phyloP scores from a whole-genome alignment of 1,140 invertebrate species.

The Berghia stephanieae region DNA sequence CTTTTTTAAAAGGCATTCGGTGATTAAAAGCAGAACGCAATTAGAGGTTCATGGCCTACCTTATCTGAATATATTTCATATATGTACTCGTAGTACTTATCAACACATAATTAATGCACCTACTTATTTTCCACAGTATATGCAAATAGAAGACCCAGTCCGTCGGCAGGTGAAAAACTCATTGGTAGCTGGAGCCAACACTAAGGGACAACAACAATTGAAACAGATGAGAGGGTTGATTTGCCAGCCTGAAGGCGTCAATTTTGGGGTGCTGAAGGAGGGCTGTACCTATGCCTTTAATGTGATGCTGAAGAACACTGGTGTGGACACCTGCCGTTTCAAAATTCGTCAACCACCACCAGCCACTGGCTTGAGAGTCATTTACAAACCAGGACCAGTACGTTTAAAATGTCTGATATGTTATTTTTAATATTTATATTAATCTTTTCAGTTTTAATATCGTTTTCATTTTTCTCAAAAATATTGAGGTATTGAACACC shows the following conservation, averaged over 20 bases:
- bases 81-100: not conserved
- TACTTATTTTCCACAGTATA: constrained; percentile 48
- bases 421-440: not conserved
- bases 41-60: no score
- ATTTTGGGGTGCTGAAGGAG: constrained; percentile 64
- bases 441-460: not conserved
- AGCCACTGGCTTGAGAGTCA: constrained; percentile 60
- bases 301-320: constrained; percentile 62
- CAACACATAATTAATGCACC: not conserved
- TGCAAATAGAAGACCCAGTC: constrained; percentile 62
- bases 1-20: no score
- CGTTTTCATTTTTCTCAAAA: not conserved
- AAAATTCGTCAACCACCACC: constrained; percentile 65
- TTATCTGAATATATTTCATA: no score
- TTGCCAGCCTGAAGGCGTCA: constrained; percentile 59
- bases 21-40: no score
- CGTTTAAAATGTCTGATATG: constrained; percentile 35
- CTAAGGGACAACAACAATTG: constrained; percentile 48
- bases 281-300: constrained; percentile 60
- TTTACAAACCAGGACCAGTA: constrained; percentile 64
- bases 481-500: no score
- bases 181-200: constrained; percentile 51
- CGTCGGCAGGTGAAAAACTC: constrained; percentile 59
- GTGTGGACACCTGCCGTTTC: constrained; percentile 64
- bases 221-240: constrained; percentile 58